Conservation (phyloP, 2,797 vertebrate genomes). For the Anabacerthia variegaticeps region DNA sequence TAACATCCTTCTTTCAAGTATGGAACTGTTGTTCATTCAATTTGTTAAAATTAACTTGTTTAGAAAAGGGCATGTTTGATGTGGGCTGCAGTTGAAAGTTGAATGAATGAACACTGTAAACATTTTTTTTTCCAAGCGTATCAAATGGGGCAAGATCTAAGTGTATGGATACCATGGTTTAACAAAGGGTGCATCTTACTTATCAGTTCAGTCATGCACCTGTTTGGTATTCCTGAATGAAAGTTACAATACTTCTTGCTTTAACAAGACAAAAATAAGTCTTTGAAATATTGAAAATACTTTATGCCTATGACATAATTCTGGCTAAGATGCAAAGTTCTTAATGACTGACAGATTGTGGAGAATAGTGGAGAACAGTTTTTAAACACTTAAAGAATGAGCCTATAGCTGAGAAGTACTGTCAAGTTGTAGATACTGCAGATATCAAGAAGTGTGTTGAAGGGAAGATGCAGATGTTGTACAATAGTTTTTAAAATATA, state of each 20-base stretch:
- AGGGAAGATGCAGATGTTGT: neutral
- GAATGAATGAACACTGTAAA: neutral
- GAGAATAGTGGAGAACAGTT: neutral
- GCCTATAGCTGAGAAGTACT: neutral
- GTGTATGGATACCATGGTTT: neutral
- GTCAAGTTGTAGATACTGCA: neutral
- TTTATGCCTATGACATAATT: neutral
- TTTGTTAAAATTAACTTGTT: neutral
- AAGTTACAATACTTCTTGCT: neutral
- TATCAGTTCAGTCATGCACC: neutral
- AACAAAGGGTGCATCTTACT: neutral
- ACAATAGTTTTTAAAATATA: neutral
- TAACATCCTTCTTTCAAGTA: neutral
- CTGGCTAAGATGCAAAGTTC: neutral
- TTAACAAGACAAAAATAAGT: neutral
- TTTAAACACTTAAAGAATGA: neutral
- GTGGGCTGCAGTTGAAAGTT: neutral
- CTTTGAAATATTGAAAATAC: neutral
- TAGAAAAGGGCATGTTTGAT: neutral
- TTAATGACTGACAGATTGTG: neutral
- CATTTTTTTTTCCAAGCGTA: fast-evolving
- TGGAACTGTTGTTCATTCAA: neutral
- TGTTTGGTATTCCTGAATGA: neutral
- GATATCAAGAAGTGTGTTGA: neutral
- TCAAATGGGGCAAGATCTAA: neutral